Evolutionary conservation across 2,888 invertebrate genomes (phyloP), one percentile per base, ranked within the genome.

Genomic region (Sisyra terminalis): DNA sequence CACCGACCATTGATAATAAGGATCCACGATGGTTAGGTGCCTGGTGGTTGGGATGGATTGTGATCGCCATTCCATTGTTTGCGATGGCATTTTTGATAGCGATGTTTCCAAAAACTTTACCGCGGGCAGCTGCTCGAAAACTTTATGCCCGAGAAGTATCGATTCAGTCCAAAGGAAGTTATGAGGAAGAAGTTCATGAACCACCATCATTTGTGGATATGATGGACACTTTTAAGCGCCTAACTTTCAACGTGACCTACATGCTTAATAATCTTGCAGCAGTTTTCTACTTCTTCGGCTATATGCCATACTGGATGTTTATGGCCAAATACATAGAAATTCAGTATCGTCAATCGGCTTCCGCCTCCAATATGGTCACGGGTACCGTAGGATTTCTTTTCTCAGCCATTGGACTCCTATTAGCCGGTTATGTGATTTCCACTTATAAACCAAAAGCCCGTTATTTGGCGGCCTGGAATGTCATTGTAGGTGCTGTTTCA

Each of bases 311-410:
- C 53, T 81, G 81, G 73, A 80, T 83, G 38, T 86, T 83, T 54
- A 71, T 84, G 57, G 83, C 86, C 1, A 86, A 86, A 57, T 84
- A 84, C 53, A 80, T 87, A 47, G 85, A 87, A 60, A 81, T 79
- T 1, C 82, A 84, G 58, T 87, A 82, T 58, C 69, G 75, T 44
- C 77, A 80, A 50, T 78, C 82, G 5, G 81, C 86, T 1, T 77
- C 81, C 1, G 71, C 72, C 7, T 80, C 85, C 0, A 83, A 79
- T 49, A 64, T 84, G 47, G 74, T 81, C 36, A 80, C 84, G 39
- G 86, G 78, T 43, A 75, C 73, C 1, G 74, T 76, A 2, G 77
- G 78, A 1, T 59, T 79, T n/a, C 69, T 74, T 5, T 78, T 78
- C 56, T 78, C 78, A 5, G 78, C 78, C 1, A 61, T 76, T 31